Conservation (phyloP, 2,797 vertebrate genomes). For the Microcaecilia unicolor region DNA sequence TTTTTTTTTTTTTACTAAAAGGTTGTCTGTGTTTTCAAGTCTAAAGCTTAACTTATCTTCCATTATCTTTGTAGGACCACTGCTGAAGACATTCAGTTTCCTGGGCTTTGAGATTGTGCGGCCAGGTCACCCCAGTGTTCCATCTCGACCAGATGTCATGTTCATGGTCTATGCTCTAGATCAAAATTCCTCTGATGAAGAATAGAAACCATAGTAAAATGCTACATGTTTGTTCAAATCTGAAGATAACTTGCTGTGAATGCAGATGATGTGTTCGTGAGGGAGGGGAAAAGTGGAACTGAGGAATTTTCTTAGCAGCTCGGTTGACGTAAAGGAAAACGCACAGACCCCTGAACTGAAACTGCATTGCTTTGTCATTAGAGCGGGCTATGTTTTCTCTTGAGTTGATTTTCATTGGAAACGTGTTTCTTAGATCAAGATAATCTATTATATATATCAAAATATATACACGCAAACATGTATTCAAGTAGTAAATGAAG, state of each 20-base stretch:
- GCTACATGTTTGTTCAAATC: constrained; percentile 20
- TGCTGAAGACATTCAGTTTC: constrained; percentile 89
- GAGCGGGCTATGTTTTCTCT: constrained; percentile 49
- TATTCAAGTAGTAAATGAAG: constrained; percentile 60
- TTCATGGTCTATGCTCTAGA: constrained; percentile 90
- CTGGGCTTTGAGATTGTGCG: constrained; percentile 89
- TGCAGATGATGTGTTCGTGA: constrained; percentile 6
- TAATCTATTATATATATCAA: constrained; percentile 46
- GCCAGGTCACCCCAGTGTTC: constrained; percentile 79
- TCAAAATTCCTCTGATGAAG: constrained; percentile 74
- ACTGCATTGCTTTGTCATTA: constrained; percentile 42
- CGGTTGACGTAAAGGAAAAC: constrained; percentile 34
- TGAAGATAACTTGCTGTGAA: no score
- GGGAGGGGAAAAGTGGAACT: constrained; percentile 17
- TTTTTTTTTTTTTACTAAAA: no score
- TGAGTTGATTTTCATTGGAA: constrained; percentile 50
- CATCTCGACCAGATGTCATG: constrained; percentile 74
- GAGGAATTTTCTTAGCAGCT: constrained; percentile 35
- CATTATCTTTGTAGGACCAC: no score
- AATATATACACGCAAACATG: constrained; percentile 34
- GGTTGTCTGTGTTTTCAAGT: no score
- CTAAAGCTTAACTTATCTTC: no score
- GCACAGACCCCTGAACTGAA: constrained; percentile 38
- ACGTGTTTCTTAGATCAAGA: constrained; percentile 61
- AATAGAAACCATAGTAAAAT: constrained; percentile 45